These are phyloP conservation scores for Crossaster papposus DNA, from an alignment of 53 echinoderm and acorn worm species.

Conservation along the genomic window DNA sequence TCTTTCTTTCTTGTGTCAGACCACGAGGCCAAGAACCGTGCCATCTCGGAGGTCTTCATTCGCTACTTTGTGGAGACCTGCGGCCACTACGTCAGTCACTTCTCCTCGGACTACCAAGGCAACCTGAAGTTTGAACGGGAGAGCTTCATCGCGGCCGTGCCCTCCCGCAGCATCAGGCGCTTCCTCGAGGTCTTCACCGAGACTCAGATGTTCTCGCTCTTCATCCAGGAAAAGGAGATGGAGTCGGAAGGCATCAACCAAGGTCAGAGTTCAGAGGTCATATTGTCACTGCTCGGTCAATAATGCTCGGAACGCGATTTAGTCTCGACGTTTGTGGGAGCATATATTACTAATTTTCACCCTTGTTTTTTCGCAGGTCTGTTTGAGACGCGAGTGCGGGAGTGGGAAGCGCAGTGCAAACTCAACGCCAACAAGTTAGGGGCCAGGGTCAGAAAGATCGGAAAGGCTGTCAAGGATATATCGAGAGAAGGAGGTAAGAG, in stretches of 20 bases:
- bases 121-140: constrained; percentile 84
- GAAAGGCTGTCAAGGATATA: constrained; percentile 62
- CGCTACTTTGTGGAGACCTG: constrained; percentile 90
- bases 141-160: constrained; percentile 75
- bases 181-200: constrained; percentile 98
- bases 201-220: constrained; percentile 98
- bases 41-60: constrained; percentile 93
- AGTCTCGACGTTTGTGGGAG: too few relatives aligned
- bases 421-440: constrained; percentile 79
- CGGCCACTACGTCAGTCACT: constrained; percentile 94
- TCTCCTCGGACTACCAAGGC: constrained; percentile 71
- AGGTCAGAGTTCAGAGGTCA: constrained; percentile 56
- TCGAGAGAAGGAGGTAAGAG: constrained; percentile 55
- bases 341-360: background rate
- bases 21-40: constrained; percentile 75
- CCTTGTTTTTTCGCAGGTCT: constrained; percentile 60
- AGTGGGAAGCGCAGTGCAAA: constrained; percentile 74
- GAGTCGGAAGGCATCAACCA: constrained; percentile 85
- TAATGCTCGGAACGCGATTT: too few relatives aligned
- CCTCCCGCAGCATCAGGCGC: constrained; percentile 78
- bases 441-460: constrained; percentile 90
- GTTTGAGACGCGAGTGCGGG: constrained; percentile 88
- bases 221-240: constrained; percentile 95
- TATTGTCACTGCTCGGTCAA: too few relatives aligned
- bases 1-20: constrained; percentile 46